Evolutionary conservation across 2,113 vertebrate genomes (phyloP).

Genomic region (Corydoras sp.): DNA sequence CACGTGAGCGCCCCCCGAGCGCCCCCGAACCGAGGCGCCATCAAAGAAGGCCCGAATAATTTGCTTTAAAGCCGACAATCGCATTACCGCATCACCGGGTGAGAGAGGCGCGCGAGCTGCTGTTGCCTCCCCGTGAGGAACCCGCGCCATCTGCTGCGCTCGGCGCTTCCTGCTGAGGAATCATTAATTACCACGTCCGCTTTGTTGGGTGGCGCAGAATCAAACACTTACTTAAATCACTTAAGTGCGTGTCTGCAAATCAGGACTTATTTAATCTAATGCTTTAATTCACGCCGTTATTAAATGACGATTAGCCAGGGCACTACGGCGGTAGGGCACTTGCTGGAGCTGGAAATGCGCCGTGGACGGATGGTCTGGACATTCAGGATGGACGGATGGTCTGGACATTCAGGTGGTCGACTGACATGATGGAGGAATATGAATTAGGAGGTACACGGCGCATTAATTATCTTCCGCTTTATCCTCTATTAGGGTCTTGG

Average conservation of each 20-base stretch:
- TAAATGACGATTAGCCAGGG: conserved; percentile 27
- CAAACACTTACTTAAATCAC: conserved; percentile 50
- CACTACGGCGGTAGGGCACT: not conserved
- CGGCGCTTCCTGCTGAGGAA: conserved; percentile 44
- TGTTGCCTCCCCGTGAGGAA: conserved; percentile 43
- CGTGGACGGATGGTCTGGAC: too few relatives aligned
- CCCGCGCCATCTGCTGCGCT: conserved; percentile 49
- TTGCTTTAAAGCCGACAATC: conserved; percentile 30
- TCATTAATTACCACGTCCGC: conserved; percentile 52
- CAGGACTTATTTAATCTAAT: conserved; percentile 40
- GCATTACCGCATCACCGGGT: conserved; percentile 26
- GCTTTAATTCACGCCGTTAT: conserved; percentile 38
- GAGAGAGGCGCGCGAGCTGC: conserved; percentile 32
- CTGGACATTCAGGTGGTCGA: too few relatives aligned
- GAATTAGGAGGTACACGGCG: too few relatives aligned
- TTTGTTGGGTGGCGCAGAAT: conserved; percentile 42
- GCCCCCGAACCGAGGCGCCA: not conserved
- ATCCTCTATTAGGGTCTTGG: too few relatives aligned
- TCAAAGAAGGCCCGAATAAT: conserved; percentile 27
- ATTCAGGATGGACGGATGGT: too few relatives aligned
- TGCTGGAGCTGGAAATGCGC: too few relatives aligned
- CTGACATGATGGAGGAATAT: too few relatives aligned
- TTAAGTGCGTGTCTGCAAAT: conserved; percentile 47
- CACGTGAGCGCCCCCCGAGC: too few relatives aligned
- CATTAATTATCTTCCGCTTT: too few relatives aligned